phyloP scores from a whole-genome alignment of 2,113 vertebrate genomes.

The Malurus melanocephalus region DNA sequence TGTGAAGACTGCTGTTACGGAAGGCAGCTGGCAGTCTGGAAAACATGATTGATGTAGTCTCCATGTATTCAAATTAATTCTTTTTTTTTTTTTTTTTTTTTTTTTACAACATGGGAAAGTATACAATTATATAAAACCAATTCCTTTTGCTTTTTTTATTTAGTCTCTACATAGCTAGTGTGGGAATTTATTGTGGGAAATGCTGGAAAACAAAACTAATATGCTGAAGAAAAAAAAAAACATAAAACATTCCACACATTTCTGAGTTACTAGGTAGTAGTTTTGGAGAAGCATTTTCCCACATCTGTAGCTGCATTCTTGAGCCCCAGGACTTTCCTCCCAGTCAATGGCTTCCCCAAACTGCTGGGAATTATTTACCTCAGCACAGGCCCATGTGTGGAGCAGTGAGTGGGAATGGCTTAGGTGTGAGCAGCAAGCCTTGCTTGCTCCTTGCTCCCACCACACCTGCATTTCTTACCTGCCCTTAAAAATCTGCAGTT shows the following conservation, averaged over 20 bases:
- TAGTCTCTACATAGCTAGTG: not conserved
- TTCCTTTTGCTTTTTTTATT: not conserved
- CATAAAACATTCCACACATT: not conserved
- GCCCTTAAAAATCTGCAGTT: not conserved
- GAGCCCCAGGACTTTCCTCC: not conserved
- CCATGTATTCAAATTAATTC: not conserved
- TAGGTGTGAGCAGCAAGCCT: not conserved
- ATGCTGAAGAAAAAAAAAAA: not conserved
- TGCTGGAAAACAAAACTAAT: not conserved
- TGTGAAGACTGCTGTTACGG: not conserved
- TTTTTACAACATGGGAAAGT: too few relatives aligned
- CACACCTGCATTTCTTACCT: not conserved
- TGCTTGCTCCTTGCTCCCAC: not conserved
- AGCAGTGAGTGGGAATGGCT: not conserved
- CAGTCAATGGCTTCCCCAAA: not conserved
- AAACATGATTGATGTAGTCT: not conserved
- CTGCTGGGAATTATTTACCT: not conserved
- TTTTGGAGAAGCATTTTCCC: not conserved
- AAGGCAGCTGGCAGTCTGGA: not conserved
- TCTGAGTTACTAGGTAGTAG: not conserved
- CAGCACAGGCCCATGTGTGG: not conserved
- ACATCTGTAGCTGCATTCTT: not conserved
- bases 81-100: too few relatives aligned
- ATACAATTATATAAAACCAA: not conserved
- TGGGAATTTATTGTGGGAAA: not conserved